Evolutionary conservation across 53 echinoderm and acorn worm species (phyloP), one percentile per base, ranked within the genome.

Genomic region (Hippasteria phrygiana): DNA sequence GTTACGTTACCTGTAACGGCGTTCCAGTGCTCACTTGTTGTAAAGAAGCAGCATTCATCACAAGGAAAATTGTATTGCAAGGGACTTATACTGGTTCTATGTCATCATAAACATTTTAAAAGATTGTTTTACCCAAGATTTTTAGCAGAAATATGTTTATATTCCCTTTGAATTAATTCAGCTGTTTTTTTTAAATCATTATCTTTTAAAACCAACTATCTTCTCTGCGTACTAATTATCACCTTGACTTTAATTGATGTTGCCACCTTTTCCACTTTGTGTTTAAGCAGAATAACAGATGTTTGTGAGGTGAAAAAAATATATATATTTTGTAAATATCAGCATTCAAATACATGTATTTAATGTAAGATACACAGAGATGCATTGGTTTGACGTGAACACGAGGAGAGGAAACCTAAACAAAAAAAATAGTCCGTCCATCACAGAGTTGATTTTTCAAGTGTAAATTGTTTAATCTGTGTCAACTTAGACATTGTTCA

Each of bases 321-420:
- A 42, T 72, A 76, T 76, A 81, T 63, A 81, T 81, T 81, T 42
- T 81, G 81, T 81, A 81, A 81, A 81, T 81, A 81, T 81, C 45
- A 29, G 43, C 64, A 64, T 36, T 55, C 8, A 77, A 78, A 41
- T 6, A 72, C 42, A 17, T 75, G 71, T 85, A 70, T 54, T 85
- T 85, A 85, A 85, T 85, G 37, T 70, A 85, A 71, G 43, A 74
- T 43, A 74, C 16, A 34, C n/a, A 81, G 43, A n/a, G 70, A 71
- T 70, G 50, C 71, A 70, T 85, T 35, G 35, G 51, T 85, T 47
- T 85, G 47, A 69, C 53, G 47, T 36, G 12, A 42, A 63, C 22
- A 83, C 20, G 16, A 54, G 37, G 67, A 70, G 34, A 28, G 50
- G n/a, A n/a, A n/a, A n/a, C n/a, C n/a, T n/a, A n/a, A 70, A 9